Evolutionary conservation across 30 jellyfish, hydroid and myxozoan genomes (phyloP).

Genomic region (Pelagia noctiluca): DNA sequence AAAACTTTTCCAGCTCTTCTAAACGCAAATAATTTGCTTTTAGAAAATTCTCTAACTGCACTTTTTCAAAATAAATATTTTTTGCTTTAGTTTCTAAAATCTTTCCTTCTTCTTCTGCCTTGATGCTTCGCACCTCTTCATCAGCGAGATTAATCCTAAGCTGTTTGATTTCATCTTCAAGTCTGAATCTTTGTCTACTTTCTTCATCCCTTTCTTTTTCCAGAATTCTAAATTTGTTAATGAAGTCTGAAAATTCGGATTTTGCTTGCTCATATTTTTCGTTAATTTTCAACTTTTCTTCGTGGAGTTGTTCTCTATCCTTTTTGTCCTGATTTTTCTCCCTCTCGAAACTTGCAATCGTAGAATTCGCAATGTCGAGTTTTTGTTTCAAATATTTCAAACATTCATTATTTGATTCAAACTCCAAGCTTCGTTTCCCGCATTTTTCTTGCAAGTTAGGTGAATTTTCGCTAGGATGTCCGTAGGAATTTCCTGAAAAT

Average conservation of each 20-base stretch:
- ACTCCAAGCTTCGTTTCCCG: neutral
- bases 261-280: neutral
- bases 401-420: constrained; percentile 7
- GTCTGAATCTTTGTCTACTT: neutral
- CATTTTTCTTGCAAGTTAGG: neutral
- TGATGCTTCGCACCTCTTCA: neutral
- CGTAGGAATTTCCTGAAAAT: too few species aligned
- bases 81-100: constrained; percentile 9
- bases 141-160: neutral
- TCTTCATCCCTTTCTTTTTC: constrained; percentile 5
- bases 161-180: neutral
- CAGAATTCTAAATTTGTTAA: neutral
- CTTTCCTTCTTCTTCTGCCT: constrained; percentile 3
- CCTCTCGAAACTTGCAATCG: constrained; percentile 46
- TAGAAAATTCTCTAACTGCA: too few species aligned
- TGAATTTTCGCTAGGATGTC: too few species aligned
- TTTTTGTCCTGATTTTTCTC: neutral
- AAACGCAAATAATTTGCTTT: too few species aligned
- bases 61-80: too few species aligned
- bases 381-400: constrained; percentile 32
- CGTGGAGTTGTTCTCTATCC: constrained; percentile 12
- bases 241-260: neutral
- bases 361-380: constrained; percentile 11
- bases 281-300: neutral
- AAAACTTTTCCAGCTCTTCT: too few species aligned